Base-by-base conservation (phyloP, 2,888 invertebrate species). In the Brachypalpus laphriformis region DNA sequence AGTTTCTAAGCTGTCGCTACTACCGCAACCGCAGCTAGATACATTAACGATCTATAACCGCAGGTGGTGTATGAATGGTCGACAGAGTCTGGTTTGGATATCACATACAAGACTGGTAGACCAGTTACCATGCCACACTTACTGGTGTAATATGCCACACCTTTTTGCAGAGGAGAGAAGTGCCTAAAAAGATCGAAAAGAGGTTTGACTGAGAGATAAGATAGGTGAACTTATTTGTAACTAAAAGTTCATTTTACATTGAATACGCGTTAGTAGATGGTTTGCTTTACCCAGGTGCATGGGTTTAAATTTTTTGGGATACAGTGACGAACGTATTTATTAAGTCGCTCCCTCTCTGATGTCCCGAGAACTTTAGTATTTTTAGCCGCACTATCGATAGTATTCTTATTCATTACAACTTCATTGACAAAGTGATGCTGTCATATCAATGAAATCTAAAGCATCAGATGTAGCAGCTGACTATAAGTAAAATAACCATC, bases 1-100 rank as follows among this genome's bases (percentile, higher is more conserved):
- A 34, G 22, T 51, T 51, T 25, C 45, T 14, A 18, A 40, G 14
- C 28, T 11, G 25, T 18, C 8, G 25, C 49, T 37, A 16, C 51
- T 31, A 25, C 51, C 37, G 25, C 51, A 66, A 51, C 34, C 65
- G 47, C 25, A 16, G 11, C 16, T 37, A 34, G 47, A 31, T 47
- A n/a, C 28, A 45, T 2, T 3, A 66, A 9, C 25, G 28, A 42
- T 5, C 11, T 37, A 25, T 22, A 34, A 37, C 40, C 68, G n/a
- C 40, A 51, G 9, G 11, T 49, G 28, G 8, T 28, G 9, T 42
- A 16, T 45, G 34, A 2, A 45, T 45, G 8, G 16, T 8, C 4
- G 37, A 40, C 14, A 40, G 16, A 28, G 11, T 9, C 18, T 3
- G 18, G 22, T 5, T 37, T 40, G 5, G 7, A 40, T 40, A 40